These are phyloP conservation scores for Labrus mixtus DNA, from an alignment of 2,113 vertebrate species.

Conservation along the genomic window DNA sequence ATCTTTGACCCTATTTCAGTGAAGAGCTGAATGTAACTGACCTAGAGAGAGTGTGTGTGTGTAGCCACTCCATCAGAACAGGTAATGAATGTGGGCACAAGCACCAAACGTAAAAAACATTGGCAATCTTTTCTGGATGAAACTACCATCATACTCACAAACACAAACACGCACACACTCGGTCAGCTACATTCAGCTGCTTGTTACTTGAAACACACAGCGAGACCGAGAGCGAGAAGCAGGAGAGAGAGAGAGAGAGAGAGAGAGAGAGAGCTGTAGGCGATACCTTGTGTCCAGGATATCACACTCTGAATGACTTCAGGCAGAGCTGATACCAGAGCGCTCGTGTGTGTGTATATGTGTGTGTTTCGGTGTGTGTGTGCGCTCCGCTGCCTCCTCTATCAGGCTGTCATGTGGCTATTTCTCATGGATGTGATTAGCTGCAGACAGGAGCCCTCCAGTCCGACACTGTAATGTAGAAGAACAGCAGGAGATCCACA, in stretches of 20 bases:
- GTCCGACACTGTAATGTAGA: slow-evolving; percentile 58
- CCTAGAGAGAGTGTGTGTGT: not conserved
- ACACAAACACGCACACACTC: slow-evolving; percentile 11
- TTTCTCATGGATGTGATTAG: slow-evolving; percentile 70
- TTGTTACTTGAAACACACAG: slow-evolving; percentile 43
- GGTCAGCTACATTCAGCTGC: slow-evolving; percentile 25
- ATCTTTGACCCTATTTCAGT: slow-evolving; percentile 9
- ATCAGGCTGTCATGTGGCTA: slow-evolving; percentile 45
- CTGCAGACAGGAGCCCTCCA: slow-evolving; percentile 59
- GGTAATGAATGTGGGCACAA: slow-evolving; percentile 48
- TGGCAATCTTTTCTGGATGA: slow-evolving; percentile 48
- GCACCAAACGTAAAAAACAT: slow-evolving; percentile 46
- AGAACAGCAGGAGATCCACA: slow-evolving; percentile 49
- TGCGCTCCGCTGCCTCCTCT: slow-evolving; percentile 40
- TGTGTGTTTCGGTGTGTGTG: slow-evolving; percentile 14
- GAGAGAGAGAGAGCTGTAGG: slow-evolving; percentile 38
- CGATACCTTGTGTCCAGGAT: slow-evolving; percentile 49
- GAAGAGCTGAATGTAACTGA: not conserved
- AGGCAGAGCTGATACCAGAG: slow-evolving; percentile 40
- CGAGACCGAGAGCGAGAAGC: slow-evolving; percentile 8
- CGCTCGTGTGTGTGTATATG: slow-evolving; percentile 17
- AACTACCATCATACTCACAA: slow-evolving; percentile 8
- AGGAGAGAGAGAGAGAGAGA: not conserved
- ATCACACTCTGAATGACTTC: slow-evolving; percentile 57
- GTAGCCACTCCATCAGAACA: slow-evolving; percentile 32